Base-by-base conservation (phyloP, 2,888 invertebrate species). In the Drosophila differens region DNA sequence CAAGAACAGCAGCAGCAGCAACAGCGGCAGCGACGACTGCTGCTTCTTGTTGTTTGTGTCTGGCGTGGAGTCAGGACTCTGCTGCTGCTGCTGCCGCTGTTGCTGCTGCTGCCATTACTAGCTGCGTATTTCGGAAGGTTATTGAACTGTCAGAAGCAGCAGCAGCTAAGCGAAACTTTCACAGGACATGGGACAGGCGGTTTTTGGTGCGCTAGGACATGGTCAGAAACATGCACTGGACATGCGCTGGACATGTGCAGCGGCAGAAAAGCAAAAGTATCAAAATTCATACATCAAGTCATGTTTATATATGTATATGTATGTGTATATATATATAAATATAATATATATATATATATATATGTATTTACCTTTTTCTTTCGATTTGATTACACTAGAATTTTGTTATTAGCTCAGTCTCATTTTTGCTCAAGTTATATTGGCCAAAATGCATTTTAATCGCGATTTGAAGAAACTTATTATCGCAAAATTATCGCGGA, bases 391-490 rank as follows among this genome's bases (percentile, higher is more conserved):
- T 66, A 59, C 63, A 53, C 65, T 47, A 49, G 44, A 33, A 35
- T 52, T 57, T 58, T 41, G 44, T 9, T 55, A n/a, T 32, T 41
- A 58, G 22, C 66, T 85, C 83, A 82, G 82, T 87, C 87, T 87
- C 79, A 77, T 51, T 59, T 66, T 76, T 22, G 65, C 70, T 87
- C 89, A 88, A 85, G 87, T 87, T 57, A 89, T 89, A 53, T 85
- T 83, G 82, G 85, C 83, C 78, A 82, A 70, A 67, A 70, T 71
- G 75, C 86, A 80, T 89, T 93, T 93, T 91, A 93, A 92, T 86
- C 93, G 93, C 87, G 93, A 93, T 83, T 93, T 93, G 83, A 93
- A 93, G 83, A 93, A 92, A 82, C 92, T 92, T 82, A 93, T 92
- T 78, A 88, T 91, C 75, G 91, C 92, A 89, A 92, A 93, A 70